Evolutionary conservation across 2,797 vertebrate species (phyloP).

Genomic region (Capromys pilorides): DNA sequence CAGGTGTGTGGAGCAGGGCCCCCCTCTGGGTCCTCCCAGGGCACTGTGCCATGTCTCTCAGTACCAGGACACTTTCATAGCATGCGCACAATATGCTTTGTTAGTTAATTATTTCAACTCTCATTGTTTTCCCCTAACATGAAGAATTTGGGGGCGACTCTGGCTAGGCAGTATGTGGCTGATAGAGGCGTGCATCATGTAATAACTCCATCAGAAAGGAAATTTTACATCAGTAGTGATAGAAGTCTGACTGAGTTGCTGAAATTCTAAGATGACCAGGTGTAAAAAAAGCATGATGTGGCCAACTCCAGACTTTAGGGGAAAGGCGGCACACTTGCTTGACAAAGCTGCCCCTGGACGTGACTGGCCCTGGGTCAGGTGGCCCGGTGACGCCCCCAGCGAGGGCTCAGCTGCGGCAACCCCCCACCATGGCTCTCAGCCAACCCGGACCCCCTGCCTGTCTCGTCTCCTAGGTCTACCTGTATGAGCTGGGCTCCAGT

Average conservation of each 20-base stretch:
- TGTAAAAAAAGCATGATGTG: neutral
- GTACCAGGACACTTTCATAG: neutral
- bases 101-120: neutral
- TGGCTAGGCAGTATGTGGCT: neutral
- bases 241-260: neutral
- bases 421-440: neutral
- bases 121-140: neutral
- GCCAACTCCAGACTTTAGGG: neutral
- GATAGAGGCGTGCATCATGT: neutral
- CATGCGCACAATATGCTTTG: neutral
- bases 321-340: neutral
- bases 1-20: neutral
- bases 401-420: neutral
- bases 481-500: conserved; percentile 91
- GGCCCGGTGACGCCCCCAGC: neutral
- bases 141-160: neutral
- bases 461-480: conserved; percentile 83
- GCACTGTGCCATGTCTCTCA: neutral
- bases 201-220: neutral
- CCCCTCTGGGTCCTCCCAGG: neutral
- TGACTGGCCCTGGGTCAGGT: rapidly evolving
- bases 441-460: neutral
- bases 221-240: neutral
- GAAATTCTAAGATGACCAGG: neutral
- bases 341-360: neutral